phyloP scores from a whole-genome alignment of 2,113 vertebrate genomes.

The Arvicanthis niloticus region DNA sequence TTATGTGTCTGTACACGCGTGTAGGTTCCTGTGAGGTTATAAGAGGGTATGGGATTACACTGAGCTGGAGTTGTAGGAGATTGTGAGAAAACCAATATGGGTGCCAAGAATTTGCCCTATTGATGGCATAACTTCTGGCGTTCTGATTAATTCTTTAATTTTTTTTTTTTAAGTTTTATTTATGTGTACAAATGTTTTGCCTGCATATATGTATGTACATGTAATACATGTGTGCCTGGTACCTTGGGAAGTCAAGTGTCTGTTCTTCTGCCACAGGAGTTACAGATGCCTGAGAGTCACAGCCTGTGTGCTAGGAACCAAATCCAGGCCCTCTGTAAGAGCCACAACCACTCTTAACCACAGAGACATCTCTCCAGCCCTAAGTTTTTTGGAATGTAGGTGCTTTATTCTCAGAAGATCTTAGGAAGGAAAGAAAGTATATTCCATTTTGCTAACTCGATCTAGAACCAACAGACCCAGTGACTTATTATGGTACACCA shows the following conservation, averaged over 20 bases:
- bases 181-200: background rate
- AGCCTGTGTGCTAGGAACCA: background rate
- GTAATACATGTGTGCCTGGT: background rate
- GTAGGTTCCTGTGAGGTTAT: background rate
- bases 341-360: background rate
- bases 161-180: background rate
- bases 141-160: background rate
- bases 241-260: background rate
- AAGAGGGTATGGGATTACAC: background rate
- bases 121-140: background rate
- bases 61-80: background rate
- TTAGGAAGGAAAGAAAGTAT: background rate
- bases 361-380: background rate
- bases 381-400: background rate
- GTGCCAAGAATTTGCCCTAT: background rate
- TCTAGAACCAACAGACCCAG: background rate
- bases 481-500: background rate
- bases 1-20: background rate
- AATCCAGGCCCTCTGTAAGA: background rate
- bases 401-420: conserved; percentile 23
- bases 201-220: background rate
- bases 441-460: background rate
- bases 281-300: background rate
- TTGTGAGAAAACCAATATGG: background rate
- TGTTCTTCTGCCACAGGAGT: background rate